Conservation (phyloP, 1,140 invertebrate genomes). For the Lasaia peninsularis region DNA sequence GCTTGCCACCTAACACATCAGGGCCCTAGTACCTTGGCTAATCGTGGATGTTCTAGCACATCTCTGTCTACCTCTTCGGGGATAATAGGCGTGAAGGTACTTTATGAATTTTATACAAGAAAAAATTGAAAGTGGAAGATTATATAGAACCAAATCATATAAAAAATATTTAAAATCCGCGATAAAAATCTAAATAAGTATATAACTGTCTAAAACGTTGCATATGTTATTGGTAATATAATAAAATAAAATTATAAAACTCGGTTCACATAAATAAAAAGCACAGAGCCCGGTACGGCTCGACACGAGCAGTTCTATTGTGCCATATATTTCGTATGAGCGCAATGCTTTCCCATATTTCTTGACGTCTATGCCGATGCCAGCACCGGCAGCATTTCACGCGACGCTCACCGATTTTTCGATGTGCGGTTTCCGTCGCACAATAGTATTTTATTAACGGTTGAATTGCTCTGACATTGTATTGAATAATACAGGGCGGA, state of each 20-base stretch:
- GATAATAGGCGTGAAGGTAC: no score
- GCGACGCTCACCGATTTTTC: conserved; percentile 61
- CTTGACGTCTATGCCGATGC: conserved; percentile 54
- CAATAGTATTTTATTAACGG: conserved; percentile 60
- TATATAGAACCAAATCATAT: no score
- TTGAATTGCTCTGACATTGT: conserved; percentile 41
- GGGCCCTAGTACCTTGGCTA: no score
- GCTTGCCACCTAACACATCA: no score
- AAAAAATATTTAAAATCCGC: no score
- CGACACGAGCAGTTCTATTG: conserved; percentile 45
- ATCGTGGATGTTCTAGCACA: no score
- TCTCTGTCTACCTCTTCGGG: no score
- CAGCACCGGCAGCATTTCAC: conserved; percentile 62
- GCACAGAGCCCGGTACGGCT: conserved; percentile 39
- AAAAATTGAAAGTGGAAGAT: no score
- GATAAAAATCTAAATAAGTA: no score
- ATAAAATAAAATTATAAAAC: conserved; percentile 11
- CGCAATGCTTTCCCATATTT: conserved; percentile 58
- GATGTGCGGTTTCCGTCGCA: conserved; percentile 60
- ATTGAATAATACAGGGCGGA: conserved; percentile 22
- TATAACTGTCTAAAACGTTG: neutral
- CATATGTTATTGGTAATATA: neutral
- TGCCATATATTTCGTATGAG: conserved; percentile 57
- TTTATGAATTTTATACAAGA: no score
- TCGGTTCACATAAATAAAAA: conserved; percentile 25